Conservation (phyloP, 2,888 invertebrate species). For the Fragum fragum region DNA sequence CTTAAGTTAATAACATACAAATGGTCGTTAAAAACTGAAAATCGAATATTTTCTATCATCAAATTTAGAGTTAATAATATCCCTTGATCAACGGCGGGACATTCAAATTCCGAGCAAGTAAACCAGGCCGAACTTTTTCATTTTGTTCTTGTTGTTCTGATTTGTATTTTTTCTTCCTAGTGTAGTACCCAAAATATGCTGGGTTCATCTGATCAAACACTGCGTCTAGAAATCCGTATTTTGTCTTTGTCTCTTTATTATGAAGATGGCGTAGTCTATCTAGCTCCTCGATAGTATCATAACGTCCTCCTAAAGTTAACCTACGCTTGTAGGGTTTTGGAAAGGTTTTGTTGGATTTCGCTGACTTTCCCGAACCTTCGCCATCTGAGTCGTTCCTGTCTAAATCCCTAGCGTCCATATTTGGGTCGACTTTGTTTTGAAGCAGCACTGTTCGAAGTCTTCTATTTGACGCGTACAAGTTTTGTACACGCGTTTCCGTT, state of each 20-base stretch:
- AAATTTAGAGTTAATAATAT: neutral
- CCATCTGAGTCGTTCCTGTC: neutral
- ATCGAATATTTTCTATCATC: too few relatives aligned
- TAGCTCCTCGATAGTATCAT: slow-evolving; percentile 36
- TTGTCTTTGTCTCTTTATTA: slow-evolving; percentile 20
- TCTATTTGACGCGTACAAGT: slow-evolving; percentile 40
- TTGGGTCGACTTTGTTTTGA: slow-evolving; percentile 58
- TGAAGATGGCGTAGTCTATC: slow-evolving; percentile 24
- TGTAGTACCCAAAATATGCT: slow-evolving; percentile 55
- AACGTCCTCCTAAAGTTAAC: slow-evolving; percentile 31
- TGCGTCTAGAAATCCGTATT: slow-evolving; percentile 30
- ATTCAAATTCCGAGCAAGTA: slow-evolving; percentile 42
- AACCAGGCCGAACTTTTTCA: slow-evolving; percentile 41
- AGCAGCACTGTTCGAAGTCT: slow-evolving; percentile 41
- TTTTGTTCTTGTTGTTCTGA: slow-evolving; percentile 23
- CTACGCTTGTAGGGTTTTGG: slow-evolving; percentile 25
- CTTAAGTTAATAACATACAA: too few relatives aligned
- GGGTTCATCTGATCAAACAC: slow-evolving; percentile 51
- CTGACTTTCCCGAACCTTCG: neutral
- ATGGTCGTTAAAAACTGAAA: too few relatives aligned
- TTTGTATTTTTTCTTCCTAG: slow-evolving; percentile 22
- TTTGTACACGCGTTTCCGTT: slow-evolving; percentile 39
- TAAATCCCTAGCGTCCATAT: slow-evolving; percentile 38
- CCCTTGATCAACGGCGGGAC: neutral
- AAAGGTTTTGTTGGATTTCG: slow-evolving; percentile 29